Percentiles rank a stretch among this genome's conserved stretches.
phyloP scores from a whole-genome alignment of 2,113 vertebrate species.

The Chaetodon auriga region DNA sequence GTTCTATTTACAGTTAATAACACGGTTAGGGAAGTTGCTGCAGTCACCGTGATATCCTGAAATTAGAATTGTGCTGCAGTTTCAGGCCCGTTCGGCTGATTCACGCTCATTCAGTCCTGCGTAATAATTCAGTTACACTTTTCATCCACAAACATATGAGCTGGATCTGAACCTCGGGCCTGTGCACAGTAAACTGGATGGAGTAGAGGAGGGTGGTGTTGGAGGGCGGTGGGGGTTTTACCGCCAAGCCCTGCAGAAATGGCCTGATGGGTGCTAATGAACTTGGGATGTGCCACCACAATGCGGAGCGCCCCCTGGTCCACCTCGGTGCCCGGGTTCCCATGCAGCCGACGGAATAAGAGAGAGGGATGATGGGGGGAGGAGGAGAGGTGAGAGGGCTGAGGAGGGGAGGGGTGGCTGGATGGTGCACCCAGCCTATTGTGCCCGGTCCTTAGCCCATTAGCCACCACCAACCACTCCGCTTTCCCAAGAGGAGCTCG shows the following conservation, averaged over 20 bases:
- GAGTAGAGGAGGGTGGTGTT: neutral
- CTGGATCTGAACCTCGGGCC: constrained; percentile 12
- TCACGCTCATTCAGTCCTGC: too few relatives aligned
- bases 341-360: constrained; percentile 79
- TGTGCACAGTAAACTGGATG: constrained; percentile 6
- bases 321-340: constrained; percentile 85
- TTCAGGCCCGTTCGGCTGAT: too few relatives aligned
- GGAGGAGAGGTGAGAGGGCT: constrained; percentile 34
- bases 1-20: neutral
- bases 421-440: constrained; percentile 76
- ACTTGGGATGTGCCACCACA: constrained; percentile 89
- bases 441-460: constrained; percentile 80
- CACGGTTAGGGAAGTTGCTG: neutral
- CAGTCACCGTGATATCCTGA: neutral
- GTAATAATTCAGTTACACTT: neutral
- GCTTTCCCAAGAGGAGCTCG: constrained; percentile 81
- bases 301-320: constrained; percentile 84
- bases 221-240: neutral
- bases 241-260: constrained; percentile 46
- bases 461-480: constrained; percentile 76
- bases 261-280: constrained; percentile 85
- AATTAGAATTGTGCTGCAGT: neutral
- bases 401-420: constrained; percentile 33
- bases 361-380: constrained; percentile 57
- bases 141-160: neutral